Conservation (phyloP, 2,888 invertebrate species). For the Oxyteleia sp. region DNA sequence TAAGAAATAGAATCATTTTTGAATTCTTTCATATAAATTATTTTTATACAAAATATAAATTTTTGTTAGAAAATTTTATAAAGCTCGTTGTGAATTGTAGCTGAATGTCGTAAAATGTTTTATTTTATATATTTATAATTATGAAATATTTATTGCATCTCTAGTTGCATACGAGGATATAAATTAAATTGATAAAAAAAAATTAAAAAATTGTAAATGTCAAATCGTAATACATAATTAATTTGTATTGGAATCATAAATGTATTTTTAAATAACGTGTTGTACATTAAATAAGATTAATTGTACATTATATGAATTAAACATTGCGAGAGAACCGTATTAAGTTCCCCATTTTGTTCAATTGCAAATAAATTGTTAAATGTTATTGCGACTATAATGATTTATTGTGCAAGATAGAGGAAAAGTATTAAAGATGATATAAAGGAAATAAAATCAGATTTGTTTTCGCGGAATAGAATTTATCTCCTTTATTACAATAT, state of each 20-base stretch:
- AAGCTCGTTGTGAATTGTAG: background rate
- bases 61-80: background rate
- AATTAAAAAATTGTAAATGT: constrained; percentile 50
- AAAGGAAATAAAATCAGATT: background rate
- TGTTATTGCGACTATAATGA: constrained; percentile 17
- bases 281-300: constrained; percentile 49
- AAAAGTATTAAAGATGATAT: background rate
- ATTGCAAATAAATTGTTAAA: constrained; percentile 37
- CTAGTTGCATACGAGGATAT: background rate
- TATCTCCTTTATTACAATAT: background rate
- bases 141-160: constrained; percentile 24
- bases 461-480: background rate
- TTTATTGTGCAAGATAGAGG: constrained; percentile 2
- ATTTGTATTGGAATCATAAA: constrained; percentile 42
- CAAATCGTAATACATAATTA: constrained; percentile 48
- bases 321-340: constrained; percentile 30
- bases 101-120: constrained; percentile 6
- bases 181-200: constrained; percentile 28
- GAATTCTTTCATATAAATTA: background rate
- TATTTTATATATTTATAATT: constrained; percentile 17
- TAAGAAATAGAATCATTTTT: too few species aligned
- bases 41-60: background rate
- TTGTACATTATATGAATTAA: constrained; percentile 36
- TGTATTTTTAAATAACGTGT: constrained; percentile 37
- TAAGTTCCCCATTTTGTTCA: constrained; percentile 36